Evolutionary conservation across 2,888 invertebrate genomes (phyloP).

Genomic region (Chrysolina oricalcia): DNA sequence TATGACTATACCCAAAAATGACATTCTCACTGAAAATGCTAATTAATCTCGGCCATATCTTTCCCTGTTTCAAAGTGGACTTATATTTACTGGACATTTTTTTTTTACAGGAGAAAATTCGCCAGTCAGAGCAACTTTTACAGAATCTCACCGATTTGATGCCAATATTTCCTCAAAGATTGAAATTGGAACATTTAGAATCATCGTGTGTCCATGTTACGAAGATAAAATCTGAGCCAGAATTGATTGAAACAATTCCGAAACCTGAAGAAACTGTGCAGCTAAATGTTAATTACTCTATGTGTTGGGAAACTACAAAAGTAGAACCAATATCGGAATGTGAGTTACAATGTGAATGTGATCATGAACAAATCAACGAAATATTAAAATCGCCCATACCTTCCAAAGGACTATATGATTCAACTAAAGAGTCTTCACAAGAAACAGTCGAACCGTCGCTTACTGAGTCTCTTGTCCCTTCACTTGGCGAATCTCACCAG

Average conservation of each 20-base stretch:
- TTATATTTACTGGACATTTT: neutral
- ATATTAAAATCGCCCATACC: neutral
- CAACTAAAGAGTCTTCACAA: neutral
- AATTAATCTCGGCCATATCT: no score
- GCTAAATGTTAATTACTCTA: neutral
- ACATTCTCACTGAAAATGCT: no score
- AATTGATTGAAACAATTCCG: slow-evolving; percentile 51
- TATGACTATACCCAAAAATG: no score
- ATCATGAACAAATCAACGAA: neutral
- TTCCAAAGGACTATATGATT: neutral
- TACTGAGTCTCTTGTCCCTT: neutral
- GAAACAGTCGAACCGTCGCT: neutral
- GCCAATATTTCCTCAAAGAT: slow-evolving; percentile 72
- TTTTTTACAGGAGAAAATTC: slow-evolving; percentile 75
- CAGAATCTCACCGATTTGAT: slow-evolving; percentile 66
- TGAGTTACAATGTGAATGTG: neutral
- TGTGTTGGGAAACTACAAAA: neutral
- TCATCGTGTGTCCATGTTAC: slow-evolving; percentile 58
- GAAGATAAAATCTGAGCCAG: slow-evolving; percentile 56
- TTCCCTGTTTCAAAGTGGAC: no score
- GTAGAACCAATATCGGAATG: neutral
- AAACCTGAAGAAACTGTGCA: slow-evolving; percentile 3
- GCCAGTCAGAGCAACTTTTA: slow-evolving; percentile 75
- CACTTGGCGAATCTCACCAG: neutral
- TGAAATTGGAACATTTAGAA: slow-evolving; percentile 61